Conservation (phyloP, 2,888 invertebrate species). For the Phragmatobia fuliginosa region DNA sequence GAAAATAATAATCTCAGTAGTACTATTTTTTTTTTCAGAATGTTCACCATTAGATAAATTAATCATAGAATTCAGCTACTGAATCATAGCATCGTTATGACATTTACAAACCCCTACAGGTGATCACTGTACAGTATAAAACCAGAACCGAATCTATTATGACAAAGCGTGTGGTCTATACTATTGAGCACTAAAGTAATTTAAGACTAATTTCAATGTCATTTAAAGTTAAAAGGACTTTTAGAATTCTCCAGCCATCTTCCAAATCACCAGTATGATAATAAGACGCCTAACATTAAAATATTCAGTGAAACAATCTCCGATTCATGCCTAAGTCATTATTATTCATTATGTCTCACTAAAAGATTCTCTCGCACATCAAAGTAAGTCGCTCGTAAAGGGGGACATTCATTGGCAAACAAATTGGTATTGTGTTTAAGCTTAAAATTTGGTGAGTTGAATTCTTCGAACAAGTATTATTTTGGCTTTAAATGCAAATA, state of each 20-base stretch:
- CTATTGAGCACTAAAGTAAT: neutral
- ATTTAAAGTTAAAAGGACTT: neutral
- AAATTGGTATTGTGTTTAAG: slow-evolving; percentile 10
- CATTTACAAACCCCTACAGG: too few species aligned
- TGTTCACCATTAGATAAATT: too few species aligned
- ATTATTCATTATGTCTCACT: slow-evolving; percentile 42
- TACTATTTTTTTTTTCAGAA: too few species aligned
- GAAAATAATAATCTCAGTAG: too few species aligned
- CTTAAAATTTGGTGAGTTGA: neutral
- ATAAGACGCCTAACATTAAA: slow-evolving; percentile 10
- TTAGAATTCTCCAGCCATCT: neutral
- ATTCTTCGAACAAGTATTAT: neutral
- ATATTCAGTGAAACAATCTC: slow-evolving; percentile 16
- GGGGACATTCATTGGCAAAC: slow-evolving; percentile 23
- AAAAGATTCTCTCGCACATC: slow-evolving; percentile 40
- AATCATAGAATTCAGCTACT: too few species aligned
- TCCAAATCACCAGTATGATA: slow-evolving; percentile 2
- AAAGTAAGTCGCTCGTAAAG: slow-evolving; percentile 32
- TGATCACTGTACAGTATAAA: too few species aligned
- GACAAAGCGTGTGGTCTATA: too few species aligned
- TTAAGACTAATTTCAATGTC: neutral
- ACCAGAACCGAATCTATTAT: neutral
- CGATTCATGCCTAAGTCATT: slow-evolving; percentile 26
- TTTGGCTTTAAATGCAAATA: neutral
- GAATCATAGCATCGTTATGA: too few species aligned